Evolutionary conservation across 2,888 invertebrate genomes (phyloP).

Genomic region (Synergus laeviventris): DNA sequence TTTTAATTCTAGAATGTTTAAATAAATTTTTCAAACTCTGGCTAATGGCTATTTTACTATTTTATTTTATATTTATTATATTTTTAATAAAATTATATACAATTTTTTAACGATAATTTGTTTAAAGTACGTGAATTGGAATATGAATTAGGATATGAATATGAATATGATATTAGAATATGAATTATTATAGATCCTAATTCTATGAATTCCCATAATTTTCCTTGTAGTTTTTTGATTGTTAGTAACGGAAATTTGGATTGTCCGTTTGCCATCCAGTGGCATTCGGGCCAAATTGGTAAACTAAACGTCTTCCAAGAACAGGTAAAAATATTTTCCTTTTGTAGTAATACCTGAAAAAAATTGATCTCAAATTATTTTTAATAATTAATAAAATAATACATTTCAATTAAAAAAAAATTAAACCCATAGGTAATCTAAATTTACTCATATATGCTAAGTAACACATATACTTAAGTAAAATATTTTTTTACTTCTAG

Average conservation of each 20-base stretch:
- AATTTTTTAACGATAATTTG: background rate
- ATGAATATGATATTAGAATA: too few species aligned
- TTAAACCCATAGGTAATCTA: too few species aligned
- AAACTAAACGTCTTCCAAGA: conserved; percentile 85
- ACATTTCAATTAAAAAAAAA: background rate
- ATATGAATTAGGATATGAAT: too few species aligned
- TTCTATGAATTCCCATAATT: too few species aligned
- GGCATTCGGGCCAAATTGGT: conserved; percentile 89
- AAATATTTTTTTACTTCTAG: too few species aligned
- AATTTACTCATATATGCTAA: too few species aligned
- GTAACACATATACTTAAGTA: too few species aligned
- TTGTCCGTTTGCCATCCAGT: conserved; percentile 85
- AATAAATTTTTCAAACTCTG: too few species aligned
- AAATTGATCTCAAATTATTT: conserved; percentile 45
- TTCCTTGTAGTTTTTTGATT: background rate
- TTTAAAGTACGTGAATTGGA: background rate
- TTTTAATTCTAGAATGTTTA: too few species aligned
- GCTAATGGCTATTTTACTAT: too few species aligned
- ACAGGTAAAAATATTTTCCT: conserved; percentile 86
- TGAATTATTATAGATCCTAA: too few species aligned
- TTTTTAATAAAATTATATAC: background rate
- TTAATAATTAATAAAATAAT: conserved; percentile 17
- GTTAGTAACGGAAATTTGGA: conserved; percentile 76
- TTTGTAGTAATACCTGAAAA: conserved; percentile 86
- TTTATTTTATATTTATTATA: too few species aligned